Conservation (phyloP, 2,113 vertebrate genomes). For the Taurulus bubalis region DNA sequence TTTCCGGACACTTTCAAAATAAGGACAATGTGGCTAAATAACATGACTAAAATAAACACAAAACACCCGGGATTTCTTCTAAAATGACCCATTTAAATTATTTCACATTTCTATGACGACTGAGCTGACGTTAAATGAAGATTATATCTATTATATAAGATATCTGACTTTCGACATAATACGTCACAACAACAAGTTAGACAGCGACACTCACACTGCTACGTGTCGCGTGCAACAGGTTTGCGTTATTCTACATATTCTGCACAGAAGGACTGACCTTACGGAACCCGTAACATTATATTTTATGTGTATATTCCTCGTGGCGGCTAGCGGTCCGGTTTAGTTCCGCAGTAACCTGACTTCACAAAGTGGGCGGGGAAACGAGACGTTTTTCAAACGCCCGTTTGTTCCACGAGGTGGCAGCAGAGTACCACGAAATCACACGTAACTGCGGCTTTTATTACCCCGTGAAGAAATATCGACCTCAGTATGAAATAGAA, state of each 20-base stretch:
- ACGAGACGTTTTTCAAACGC: neutral
- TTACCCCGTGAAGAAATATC: neutral
- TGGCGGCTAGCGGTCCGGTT: neutral
- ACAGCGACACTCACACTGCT: too few species aligned
- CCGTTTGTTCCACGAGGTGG: neutral
- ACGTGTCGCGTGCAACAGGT: too few species aligned
- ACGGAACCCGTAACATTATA: too few species aligned
- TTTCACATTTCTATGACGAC: too few species aligned
- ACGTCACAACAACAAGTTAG: too few species aligned
- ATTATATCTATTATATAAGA: too few species aligned
- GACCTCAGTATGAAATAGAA: neutral
- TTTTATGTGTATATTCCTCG: neutral
- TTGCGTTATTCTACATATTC: neutral
- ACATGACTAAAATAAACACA: too few species aligned
- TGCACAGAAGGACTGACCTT: neutral
- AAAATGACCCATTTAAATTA: too few species aligned
- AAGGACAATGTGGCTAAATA: neutral
- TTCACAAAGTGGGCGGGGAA: neutral
- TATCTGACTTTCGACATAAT: too few species aligned
- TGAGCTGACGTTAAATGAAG: too few species aligned
- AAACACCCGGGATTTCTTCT: too few species aligned
- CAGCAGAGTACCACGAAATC: neutral
- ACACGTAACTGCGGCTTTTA: neutral
- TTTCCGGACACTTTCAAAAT: conserved; percentile 43
- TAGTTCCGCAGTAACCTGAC: conserved; percentile 50